Percentiles rank a stretch among this genome's conserved stretches.
phyloP scores from a whole-genome alignment of 2,797 vertebrate genomes.

The Pseudochromis fuscus region DNA sequence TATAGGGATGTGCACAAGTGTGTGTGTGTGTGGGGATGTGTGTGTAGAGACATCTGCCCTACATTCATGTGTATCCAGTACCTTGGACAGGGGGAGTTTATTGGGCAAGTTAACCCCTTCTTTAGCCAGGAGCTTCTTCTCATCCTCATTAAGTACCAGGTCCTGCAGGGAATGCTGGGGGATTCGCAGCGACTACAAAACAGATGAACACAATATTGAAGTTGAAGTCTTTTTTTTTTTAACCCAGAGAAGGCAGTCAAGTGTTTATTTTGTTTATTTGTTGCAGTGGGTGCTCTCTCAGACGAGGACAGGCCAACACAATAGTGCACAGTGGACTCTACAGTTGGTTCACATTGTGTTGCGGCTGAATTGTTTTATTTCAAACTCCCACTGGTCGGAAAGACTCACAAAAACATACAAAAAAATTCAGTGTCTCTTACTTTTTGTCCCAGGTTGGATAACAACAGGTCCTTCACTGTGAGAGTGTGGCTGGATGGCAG shows the following conservation, averaged over 20 bases:
- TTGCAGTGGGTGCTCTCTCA: not conserved
- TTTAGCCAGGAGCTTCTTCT: conserved; percentile 94
- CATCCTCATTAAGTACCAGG: conserved; percentile 92
- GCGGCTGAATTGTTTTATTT: too few relatives aligned
- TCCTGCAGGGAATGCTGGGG: conserved; percentile 85
- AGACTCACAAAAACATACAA: not conserved
- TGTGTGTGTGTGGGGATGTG: conserved; percentile 4
- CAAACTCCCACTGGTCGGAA: not conserved
- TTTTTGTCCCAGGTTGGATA: conserved; percentile 79
- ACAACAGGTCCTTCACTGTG: conserved; percentile 92
- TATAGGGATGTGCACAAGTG: conserved; percentile 2
- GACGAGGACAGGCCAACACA: not conserved
- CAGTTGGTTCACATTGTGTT: not conserved
- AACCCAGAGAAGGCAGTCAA: conserved; percentile 4
- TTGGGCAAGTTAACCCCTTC: conserved; percentile 90
- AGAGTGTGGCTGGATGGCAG: conserved; percentile 73
- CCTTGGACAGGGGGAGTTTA: conserved; percentile 94
- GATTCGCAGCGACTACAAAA: conserved; percentile 72
- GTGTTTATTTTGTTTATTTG: conserved; percentile 14
- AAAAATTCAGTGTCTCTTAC: conserved; percentile 45
- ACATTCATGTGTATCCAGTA: conserved; percentile 60
- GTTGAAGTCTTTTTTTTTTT: conserved; percentile 11
- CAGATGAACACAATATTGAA: conserved; percentile 50
- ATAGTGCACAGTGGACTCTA: conserved; percentile 1
- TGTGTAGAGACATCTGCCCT: conserved; percentile 18